These are phyloP conservation scores for Semnornis frantzii DNA, from an alignment of 2,113 vertebrate species.

Conservation along the genomic window DNA sequence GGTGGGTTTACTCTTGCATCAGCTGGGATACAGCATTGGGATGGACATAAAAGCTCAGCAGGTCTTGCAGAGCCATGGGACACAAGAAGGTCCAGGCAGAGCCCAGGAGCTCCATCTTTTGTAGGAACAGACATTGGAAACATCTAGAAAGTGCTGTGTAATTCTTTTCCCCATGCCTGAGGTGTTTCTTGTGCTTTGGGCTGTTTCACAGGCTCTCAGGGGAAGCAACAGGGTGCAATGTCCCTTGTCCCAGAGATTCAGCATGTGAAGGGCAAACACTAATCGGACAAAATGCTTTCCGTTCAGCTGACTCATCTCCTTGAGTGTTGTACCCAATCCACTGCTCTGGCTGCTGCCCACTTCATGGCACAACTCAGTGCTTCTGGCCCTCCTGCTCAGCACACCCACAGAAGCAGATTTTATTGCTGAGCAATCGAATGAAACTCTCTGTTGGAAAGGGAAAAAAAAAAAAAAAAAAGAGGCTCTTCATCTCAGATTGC, in stretches of 20 bases:
- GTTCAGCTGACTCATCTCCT: neutral
- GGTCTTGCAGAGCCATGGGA: neutral
- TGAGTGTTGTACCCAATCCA: accelerated
- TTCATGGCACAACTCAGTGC: neutral
- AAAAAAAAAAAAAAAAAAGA: neutral
- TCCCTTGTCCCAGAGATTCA: neutral
- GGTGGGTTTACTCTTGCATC: neutral
- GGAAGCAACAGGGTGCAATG: accelerated
- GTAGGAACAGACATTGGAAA: neutral
- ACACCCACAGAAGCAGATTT: neutral
- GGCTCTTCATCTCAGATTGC: neutral
- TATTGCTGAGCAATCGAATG: neutral
- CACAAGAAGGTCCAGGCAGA: neutral
- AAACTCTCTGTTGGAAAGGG: neutral
- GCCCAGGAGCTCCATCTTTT: neutral
- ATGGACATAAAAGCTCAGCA: neutral
- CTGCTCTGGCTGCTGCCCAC: neutral
- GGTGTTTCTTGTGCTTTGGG: neutral
- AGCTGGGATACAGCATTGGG: neutral
- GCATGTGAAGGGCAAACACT: neutral
- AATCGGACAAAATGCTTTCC: neutral
- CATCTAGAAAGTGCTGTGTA: neutral
- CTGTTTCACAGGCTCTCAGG: neutral
- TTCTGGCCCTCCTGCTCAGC: neutral
- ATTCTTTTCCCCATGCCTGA: neutral